These are phyloP conservation scores for Spinibarbus caldwelli DNA, from an alignment of 2,797 vertebrate genomes.

Conservation along the genomic window DNA sequence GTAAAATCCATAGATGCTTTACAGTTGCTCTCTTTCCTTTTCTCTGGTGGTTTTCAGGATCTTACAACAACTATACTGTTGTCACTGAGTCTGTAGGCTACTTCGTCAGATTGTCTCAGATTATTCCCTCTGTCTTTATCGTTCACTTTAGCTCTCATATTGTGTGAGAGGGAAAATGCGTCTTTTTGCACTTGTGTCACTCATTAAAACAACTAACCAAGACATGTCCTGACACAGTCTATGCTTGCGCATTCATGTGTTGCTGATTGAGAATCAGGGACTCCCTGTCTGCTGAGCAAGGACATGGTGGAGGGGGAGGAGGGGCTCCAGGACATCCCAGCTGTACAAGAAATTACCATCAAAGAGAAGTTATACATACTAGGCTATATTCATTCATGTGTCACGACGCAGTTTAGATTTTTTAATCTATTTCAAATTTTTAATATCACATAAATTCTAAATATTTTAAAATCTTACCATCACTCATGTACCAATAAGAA, in stretches of 20 bases:
- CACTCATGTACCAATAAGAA: neutral
- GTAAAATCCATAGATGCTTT: neutral
- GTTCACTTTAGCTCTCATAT: neutral
- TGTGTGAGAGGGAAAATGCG: neutral
- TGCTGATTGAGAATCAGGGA: neutral
- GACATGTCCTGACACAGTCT: constrained; percentile 16
- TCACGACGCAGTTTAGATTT: neutral
- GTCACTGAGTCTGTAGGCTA: too few species aligned
- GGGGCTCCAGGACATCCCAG: constrained; percentile 8
- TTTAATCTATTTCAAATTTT: neutral
- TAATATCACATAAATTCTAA: neutral
- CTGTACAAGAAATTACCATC: neutral
- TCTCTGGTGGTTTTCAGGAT: neutral
- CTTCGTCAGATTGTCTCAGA: neutral
- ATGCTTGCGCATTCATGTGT: constrained; percentile 14
- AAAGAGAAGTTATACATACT: neutral
- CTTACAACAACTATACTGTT: neutral
- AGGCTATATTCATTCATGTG: neutral
- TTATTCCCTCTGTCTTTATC: neutral
- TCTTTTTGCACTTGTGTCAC: neutral
- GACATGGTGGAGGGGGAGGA: neutral
- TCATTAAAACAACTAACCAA: constrained; percentile 17
- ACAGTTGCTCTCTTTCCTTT: neutral
- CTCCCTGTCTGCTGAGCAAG: constrained; percentile 43
- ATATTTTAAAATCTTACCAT: neutral